A percentile compares a stretch with the other conserved stretches of the same genome.
Evolutionary conservation across 1,140 invertebrate species (phyloP).

Genomic region (Chionoecetes opilio): DNA sequence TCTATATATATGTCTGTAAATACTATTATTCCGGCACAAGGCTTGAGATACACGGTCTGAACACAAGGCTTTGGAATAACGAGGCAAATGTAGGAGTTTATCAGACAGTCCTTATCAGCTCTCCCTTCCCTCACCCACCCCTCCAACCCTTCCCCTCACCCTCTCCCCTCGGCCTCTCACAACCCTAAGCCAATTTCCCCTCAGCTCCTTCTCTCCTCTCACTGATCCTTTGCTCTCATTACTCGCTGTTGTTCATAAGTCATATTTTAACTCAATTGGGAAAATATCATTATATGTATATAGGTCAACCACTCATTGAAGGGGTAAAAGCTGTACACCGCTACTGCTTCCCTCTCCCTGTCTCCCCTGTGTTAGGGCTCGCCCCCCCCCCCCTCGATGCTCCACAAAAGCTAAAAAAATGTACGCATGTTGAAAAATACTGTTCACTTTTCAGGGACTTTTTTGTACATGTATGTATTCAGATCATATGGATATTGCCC

Average conservation of each 20-base stretch:
- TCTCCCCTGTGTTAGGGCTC: background rate
- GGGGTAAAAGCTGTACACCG: slow-evolving; percentile 1
- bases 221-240: background rate
- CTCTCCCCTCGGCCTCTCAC: background rate
- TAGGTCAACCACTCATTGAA: background rate
- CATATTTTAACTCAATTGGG: background rate
- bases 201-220: background rate
- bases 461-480: background rate
- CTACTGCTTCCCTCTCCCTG: background rate
- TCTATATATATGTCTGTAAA: no score
- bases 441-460: background rate
- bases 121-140: background rate
- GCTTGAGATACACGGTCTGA: no score
- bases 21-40: no score
- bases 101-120: background rate
- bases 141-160: background rate
- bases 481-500: background rate
- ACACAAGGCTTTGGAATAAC: no score
- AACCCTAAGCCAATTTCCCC: background rate
- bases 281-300: background rate
- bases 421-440: background rate
- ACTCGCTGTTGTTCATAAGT: background rate
- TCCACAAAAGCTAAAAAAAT: background rate
- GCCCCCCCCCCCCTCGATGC: background rate
- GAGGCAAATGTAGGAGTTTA: no score